Conservation (phyloP, 2,888 invertebrate species). For the Leptarthrus brevirostris region DNA sequence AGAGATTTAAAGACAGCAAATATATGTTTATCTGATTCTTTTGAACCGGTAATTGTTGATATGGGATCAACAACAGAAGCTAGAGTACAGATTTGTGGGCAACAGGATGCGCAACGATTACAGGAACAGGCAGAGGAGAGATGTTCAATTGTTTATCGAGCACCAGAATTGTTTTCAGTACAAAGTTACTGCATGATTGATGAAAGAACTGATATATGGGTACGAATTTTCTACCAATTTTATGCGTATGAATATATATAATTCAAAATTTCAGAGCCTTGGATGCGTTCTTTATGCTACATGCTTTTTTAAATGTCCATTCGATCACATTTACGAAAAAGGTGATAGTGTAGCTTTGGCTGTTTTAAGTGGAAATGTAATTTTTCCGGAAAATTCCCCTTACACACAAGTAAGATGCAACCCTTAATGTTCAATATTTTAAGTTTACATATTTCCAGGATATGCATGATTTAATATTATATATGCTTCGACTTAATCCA, state of each 20-base stretch:
- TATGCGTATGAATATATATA: neutral
- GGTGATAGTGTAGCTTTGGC: slow-evolving; percentile 90
- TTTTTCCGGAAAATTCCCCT: slow-evolving; percentile 76
- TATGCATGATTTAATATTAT: slow-evolving; percentile 76
- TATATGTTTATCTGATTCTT: slow-evolving; percentile 78
- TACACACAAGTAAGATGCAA: slow-evolving; percentile 70
- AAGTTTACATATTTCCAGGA: slow-evolving; percentile 68
- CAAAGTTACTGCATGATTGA: slow-evolving; percentile 84
- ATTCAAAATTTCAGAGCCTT: slow-evolving; percentile 73
- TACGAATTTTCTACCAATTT: slow-evolving; percentile 61
- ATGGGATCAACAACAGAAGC: slow-evolving; percentile 78
- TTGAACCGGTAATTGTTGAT: slow-evolving; percentile 83
- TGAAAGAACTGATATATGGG: slow-evolving; percentile 88
- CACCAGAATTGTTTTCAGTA: slow-evolving; percentile 89
- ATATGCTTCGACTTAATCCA: slow-evolving; percentile 79
- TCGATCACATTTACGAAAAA: slow-evolving; percentile 83
- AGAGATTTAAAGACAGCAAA: slow-evolving; percentile 89
- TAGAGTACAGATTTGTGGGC: slow-evolving; percentile 73
- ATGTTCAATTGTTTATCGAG: slow-evolving; percentile 88
- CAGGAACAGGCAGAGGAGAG: slow-evolving; percentile 86
- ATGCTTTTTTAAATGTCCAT: slow-evolving; percentile 87
- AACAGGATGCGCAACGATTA: slow-evolving; percentile 76
- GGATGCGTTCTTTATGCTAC: slow-evolving; percentile 88
- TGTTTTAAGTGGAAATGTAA: slow-evolving; percentile 79
- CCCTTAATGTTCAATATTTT: neutral